A percentile compares a stretch with the other conserved stretches of the same genome.
These are phyloP conservation scores for Batillaria attramentaria DNA, from an alignment of 1,140 invertebrate species.

Conservation along the genomic window DNA sequence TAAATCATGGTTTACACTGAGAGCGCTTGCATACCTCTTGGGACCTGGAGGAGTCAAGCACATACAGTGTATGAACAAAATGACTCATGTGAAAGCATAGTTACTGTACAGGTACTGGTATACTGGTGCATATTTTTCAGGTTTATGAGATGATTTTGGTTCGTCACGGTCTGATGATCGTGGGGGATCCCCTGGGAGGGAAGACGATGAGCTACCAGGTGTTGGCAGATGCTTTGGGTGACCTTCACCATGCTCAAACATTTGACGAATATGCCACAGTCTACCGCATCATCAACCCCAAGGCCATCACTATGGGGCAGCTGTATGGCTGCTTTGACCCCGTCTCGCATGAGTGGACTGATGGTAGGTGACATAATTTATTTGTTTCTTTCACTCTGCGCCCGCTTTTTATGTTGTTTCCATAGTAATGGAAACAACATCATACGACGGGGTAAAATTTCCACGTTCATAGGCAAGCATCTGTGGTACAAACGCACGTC, in stretches of 20 bases:
- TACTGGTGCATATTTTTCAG: constrained; percentile 38
- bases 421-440: too few species aligned
- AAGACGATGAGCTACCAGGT: constrained; percentile 76
- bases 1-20: too few species aligned
- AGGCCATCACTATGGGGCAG: constrained; percentile 73
- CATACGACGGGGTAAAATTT: too few species aligned
- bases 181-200: constrained; percentile 72
- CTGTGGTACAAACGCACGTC: too few species aligned
- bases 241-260: constrained; percentile 67
- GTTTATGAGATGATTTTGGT: constrained; percentile 74
- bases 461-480: too few species aligned
- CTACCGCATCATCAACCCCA: constrained; percentile 71
- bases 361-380: constrained; percentile 68
- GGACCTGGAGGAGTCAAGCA: too few species aligned
- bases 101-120: too few species aligned
- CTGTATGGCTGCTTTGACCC: constrained; percentile 73
- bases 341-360: constrained; percentile 73
- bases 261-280: constrained; percentile 67
- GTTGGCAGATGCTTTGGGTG: constrained; percentile 81
- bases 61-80: too few species aligned
- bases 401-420: too few species aligned
- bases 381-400: too few species aligned
- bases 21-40: too few species aligned
- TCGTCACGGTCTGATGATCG: constrained; percentile 76
- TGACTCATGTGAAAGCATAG: too few species aligned